Conservation (phyloP, 2,888 invertebrate species). For the Phyllotreta striolata region DNA sequence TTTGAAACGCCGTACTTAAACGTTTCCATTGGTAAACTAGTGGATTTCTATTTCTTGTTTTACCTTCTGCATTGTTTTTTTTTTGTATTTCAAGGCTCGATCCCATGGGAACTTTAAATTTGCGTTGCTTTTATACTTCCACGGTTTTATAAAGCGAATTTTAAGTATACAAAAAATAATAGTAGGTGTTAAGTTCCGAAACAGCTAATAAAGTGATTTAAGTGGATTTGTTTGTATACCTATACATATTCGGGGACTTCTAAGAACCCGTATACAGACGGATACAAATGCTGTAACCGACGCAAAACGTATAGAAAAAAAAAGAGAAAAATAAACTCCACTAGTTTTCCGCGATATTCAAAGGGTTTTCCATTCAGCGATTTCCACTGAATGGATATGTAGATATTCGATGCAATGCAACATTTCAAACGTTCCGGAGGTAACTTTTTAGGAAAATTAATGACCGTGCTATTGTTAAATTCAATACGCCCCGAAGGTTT, state of each 20-base stretch:
- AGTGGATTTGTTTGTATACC: conserved; percentile 17
- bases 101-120: conserved; percentile 11
- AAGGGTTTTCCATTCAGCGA: conserved; percentile 8
- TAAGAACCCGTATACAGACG: background rate
- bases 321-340: conserved; percentile 4
- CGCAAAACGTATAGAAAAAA: conserved; percentile 1
- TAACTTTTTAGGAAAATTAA: conserved; percentile 12
- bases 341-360: conserved; percentile 8
- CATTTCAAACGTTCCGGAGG: background rate
- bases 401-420: conserved; percentile 2
- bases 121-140: too few species aligned
- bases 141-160: too few species aligned
- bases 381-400: conserved; percentile 5
- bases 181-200: too few species aligned
- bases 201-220: conserved; percentile 8
- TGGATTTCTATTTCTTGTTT: conserved; percentile 9
- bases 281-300: conserved; percentile 1
- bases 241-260: background rate
- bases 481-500: too few species aligned
- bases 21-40: background rate
- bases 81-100: background rate
- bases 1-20: conserved; percentile 9
- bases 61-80: background rate
- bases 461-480: background rate
- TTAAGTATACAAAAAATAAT: too few species aligned